Percentiles rank a stretch among this genome's conserved stretches.
Evolutionary conservation across 1,140 invertebrate species (phyloP).

Genomic region (Lucilia sericata): DNA sequence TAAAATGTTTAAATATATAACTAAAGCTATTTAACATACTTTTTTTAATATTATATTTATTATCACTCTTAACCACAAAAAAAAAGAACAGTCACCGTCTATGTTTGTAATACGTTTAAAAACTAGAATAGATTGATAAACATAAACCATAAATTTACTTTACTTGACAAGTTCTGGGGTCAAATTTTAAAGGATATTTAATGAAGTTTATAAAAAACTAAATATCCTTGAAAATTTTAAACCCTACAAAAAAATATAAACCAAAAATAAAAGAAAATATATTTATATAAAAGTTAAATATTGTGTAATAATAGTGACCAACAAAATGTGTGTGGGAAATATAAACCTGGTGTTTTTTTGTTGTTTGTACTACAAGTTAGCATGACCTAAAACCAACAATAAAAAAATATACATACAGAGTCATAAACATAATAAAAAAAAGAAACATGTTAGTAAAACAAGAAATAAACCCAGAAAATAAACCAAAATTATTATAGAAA

Average conservation of each 20-base stretch:
- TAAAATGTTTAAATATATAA: too few relatives aligned
- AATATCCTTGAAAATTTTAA: conserved; percentile 2
- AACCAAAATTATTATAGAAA: conserved; percentile 1
- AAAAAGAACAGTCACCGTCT: background rate
- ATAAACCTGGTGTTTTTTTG: background rate
- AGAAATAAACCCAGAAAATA: conserved; percentile 12
- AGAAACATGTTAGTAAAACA: conserved; percentile 15
- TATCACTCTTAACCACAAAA: too few relatives aligned
- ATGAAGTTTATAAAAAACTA: background rate
- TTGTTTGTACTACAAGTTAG: background rate
- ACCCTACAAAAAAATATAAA: background rate
- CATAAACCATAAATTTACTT: background rate
- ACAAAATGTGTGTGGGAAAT: conserved; percentile 10
- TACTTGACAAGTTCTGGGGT: background rate
- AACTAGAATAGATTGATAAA: background rate
- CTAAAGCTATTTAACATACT: too few relatives aligned
- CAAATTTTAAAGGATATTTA: background rate
- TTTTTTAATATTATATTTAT: too few relatives aligned
- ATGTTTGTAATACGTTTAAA: background rate
- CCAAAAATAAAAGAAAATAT: too few relatives aligned
- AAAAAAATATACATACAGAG: background rate
- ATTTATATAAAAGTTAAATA: background rate
- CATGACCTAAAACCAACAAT: conserved; percentile 9
- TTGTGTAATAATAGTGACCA: background rate
- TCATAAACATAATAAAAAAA: background rate